These are phyloP conservation scores for Mechanitis messenoides DNA, from an alignment of 2,888 invertebrate genomes.

Conservation along the genomic window DNA sequence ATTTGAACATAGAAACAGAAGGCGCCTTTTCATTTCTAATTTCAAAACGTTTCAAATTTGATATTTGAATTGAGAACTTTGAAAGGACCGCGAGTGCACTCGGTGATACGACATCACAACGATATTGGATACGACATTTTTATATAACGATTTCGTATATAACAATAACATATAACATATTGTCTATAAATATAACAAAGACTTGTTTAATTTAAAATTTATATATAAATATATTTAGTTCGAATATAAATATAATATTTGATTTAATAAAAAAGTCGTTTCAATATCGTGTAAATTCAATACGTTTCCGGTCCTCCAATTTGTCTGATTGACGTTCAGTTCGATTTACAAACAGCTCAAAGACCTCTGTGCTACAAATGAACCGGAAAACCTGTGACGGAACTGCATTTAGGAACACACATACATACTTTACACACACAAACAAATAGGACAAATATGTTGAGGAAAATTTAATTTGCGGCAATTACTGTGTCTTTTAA, in stretches of 20 bases:
- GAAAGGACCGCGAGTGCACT: constrained; percentile 33
- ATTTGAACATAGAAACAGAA: constrained; percentile 35
- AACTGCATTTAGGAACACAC: constrained; percentile 1
- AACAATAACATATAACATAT: too few relatives aligned
- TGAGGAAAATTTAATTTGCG: too few relatives aligned
- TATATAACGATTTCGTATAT: too few relatives aligned
- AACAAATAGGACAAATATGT: not conserved
- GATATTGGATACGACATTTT: not conserved
- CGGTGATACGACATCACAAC: constrained; percentile 10
- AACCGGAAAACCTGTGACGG: constrained; percentile 14
- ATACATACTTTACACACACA: not conserved
- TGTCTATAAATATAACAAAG: too few relatives aligned
- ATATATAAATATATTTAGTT: too few relatives aligned
- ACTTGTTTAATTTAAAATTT: too few relatives aligned
- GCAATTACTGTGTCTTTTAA: too few relatives aligned
- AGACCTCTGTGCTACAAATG: constrained; percentile 42
- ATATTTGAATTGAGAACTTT: constrained; percentile 54
- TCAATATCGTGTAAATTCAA: constrained; percentile 14
- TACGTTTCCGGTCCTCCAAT: constrained; percentile 63
- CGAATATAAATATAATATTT: too few relatives aligned
- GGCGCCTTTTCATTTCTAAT: constrained; percentile 42
- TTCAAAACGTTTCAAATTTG: constrained; percentile 43
- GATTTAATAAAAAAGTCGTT: not conserved
- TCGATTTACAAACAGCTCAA: constrained; percentile 69
- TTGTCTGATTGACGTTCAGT: constrained; percentile 68